Percentiles rank a stretch among this genome's conserved stretches.
phyloP scores from a whole-genome alignment of 1,140 invertebrate species.

The Palaemon carinicauda region DNA sequence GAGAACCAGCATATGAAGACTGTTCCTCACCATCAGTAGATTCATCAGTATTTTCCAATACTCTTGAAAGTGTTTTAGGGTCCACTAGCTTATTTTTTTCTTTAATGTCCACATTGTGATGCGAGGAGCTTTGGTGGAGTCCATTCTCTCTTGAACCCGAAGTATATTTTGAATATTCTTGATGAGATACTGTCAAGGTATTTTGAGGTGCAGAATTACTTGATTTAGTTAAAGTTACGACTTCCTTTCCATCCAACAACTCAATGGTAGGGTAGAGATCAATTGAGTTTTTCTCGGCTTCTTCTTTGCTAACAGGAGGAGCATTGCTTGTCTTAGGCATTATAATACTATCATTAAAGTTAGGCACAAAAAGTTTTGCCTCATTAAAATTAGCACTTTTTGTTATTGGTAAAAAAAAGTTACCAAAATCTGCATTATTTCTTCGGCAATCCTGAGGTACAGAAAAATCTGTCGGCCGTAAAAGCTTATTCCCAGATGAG shows the following conservation, averaged over 20 bases:
- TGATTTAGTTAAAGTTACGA: slow-evolving; percentile 37
- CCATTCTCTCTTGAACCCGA: neutral
- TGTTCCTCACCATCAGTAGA: too few relatives aligned
- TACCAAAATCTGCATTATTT: slow-evolving; percentile 14
- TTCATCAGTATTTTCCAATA: too few relatives aligned
- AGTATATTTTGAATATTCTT: neutral
- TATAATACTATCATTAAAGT: neutral
- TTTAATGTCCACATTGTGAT: neutral
- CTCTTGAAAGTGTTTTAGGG: too few relatives aligned
- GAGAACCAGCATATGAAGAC: too few relatives aligned
- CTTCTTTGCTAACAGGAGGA: neutral
- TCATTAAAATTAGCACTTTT: neutral
- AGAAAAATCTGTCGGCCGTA: slow-evolving; percentile 8
- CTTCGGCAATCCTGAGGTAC: neutral
- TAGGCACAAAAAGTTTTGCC: neutral
- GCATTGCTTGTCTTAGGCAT: neutral
- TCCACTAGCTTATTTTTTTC: too few relatives aligned
- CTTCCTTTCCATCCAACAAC: slow-evolving; percentile 44
- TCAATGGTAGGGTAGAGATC: slow-evolving; percentile 22
- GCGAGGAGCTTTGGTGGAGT: neutral
- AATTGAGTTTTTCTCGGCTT: neutral
- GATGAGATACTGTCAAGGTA: slow-evolving; percentile 1
- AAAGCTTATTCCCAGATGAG: neutral
- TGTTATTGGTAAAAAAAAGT: neutral
- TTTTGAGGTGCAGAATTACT: neutral